A percentile compares a stretch with the other conserved stretches of the same genome.
phyloP scores from a whole-genome alignment of 2,888 invertebrate species.

The Griposia aprilina region DNA sequence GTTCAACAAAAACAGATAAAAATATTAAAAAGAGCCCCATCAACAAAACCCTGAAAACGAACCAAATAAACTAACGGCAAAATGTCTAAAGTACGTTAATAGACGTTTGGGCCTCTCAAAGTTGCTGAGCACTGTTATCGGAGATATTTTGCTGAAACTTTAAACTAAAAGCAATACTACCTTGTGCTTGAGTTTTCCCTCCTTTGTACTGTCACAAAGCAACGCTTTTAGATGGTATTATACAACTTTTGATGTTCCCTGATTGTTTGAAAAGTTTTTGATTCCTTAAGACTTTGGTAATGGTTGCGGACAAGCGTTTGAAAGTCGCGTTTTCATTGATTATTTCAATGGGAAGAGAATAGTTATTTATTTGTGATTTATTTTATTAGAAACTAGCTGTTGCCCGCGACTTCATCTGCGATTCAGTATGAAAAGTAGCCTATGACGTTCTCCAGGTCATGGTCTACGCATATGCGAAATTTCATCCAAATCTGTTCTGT shows the following conservation, averaged over 20 bases:
- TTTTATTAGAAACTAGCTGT: neutral
- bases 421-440: too few species aligned
- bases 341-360: conserved; percentile 42
- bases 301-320: conserved; percentile 26
- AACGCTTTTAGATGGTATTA: conserved; percentile 78
- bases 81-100: conserved; percentile 44
- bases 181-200: conserved; percentile 67
- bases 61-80: conserved; percentile 22
- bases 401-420: too few species aligned
- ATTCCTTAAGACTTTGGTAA: conserved; percentile 61
- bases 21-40: neutral
- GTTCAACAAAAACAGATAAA: too few species aligned
- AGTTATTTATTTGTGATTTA: neutral
- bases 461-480: too few species aligned
- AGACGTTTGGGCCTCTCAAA: conserved; percentile 47
- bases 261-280: conserved; percentile 73
- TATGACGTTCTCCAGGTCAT: too few species aligned
- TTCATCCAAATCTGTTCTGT: too few species aligned
- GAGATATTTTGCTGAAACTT: conserved; percentile 69
- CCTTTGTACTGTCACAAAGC: conserved; percentile 75
- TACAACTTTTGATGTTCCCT: conserved; percentile 80
- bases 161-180: conserved; percentile 79
- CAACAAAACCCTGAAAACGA: neutral
- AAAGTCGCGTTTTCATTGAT: conserved; percentile 41
- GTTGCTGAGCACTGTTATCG: conserved; percentile 67